Percentiles rank a stretch among this genome's conserved stretches.
These are phyloP conservation scores for Alaudala cheleensis DNA, from an alignment of 2,113 vertebrate genomes.

Conservation along the genomic window DNA sequence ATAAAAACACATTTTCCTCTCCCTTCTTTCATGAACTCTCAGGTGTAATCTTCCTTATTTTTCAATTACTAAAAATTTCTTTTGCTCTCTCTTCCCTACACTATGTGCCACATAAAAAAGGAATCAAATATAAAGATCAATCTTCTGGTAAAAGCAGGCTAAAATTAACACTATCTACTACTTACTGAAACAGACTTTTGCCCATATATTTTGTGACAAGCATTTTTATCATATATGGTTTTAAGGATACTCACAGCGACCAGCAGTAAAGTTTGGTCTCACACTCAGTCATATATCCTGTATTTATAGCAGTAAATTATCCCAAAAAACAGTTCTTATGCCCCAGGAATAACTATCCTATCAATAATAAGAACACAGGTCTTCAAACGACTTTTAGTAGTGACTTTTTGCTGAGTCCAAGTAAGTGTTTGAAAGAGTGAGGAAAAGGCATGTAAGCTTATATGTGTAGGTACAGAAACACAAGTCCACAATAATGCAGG, in stretches of 20 bases:
- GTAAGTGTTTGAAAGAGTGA: background rate
- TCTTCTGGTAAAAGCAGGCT: background rate
- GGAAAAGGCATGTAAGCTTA: background rate
- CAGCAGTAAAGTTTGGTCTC: background rate
- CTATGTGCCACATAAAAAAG: background rate
- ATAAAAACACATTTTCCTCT: background rate
- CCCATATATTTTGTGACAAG: background rate
- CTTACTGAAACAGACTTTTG: background rate
- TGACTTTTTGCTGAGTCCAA: background rate
- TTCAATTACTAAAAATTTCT: background rate
- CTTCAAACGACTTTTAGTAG: background rate
- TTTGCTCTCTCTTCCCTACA: background rate
- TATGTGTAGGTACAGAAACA: background rate
- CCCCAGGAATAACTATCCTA: background rate
- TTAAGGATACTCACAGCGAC: background rate
- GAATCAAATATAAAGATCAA: background rate
- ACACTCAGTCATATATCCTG: background rate
- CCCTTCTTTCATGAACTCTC: background rate
- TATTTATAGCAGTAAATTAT: background rate
- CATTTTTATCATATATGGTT: background rate
- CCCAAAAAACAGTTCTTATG: background rate
- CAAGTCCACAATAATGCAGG: accelerated
- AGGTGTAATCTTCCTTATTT: background rate
- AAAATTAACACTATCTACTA: background rate
- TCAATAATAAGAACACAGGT: background rate